A percentile compares a stretch with the other conserved stretches of the same genome.
These are phyloP conservation scores for Colaptes auratus DNA, from an alignment of 2,113 vertebrate species.

Conservation along the genomic window DNA sequence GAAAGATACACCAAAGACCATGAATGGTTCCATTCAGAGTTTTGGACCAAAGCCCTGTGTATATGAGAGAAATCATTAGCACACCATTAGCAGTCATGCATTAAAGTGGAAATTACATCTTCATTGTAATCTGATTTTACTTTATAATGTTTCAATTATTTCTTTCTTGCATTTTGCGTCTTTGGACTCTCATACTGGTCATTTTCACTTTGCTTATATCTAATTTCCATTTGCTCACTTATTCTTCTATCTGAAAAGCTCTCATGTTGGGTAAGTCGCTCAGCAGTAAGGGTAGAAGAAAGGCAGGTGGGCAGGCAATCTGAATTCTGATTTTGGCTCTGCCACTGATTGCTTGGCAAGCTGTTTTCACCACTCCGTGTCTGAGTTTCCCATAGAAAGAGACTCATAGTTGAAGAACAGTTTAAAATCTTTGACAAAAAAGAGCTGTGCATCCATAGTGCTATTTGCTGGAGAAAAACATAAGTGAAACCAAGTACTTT, in stretches of 20 bases:
- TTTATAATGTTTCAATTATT: neutral
- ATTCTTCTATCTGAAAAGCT: neutral
- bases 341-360: conserved; percentile 14
- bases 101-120: conserved; percentile 3
- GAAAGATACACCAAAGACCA: neutral
- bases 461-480: neutral
- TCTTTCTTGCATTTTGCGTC: neutral
- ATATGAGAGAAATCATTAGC: neutral
- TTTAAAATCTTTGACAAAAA: neutral
- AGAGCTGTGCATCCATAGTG: neutral
- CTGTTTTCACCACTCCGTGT: neutral
- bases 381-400: conserved; percentile 5
- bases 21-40: conserved; percentile 22
- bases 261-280: neutral
- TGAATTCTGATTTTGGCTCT: conserved; percentile 40
- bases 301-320: conserved; percentile 30
- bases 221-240: neutral
- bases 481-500: neutral
- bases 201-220: neutral
- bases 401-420: neutral
- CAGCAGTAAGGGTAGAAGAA: neutral
- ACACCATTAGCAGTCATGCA: neutral
- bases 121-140: neutral
- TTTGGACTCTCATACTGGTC: neutral
- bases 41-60: neutral